A percentile compares a stretch with the other conserved stretches of the same genome.
These are phyloP conservation scores for Agapornis canus DNA, from an alignment of 2,797 vertebrate species.

Conservation along the genomic window DNA sequence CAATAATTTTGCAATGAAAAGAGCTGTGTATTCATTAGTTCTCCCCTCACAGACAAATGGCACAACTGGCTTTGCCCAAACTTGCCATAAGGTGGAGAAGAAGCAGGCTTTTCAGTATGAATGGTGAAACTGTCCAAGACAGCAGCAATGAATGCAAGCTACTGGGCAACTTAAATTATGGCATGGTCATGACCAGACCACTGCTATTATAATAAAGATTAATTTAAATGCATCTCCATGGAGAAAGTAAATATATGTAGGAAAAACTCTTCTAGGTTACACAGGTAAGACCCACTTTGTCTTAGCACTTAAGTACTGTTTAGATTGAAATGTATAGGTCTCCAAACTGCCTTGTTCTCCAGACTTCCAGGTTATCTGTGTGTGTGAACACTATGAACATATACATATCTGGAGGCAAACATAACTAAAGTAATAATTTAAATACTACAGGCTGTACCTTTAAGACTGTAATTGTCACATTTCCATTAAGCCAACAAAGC, in stretches of 20 bases:
- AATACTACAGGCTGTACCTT: not conserved
- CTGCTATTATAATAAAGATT: not conserved
- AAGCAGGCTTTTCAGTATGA: not conserved
- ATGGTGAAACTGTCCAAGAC: not conserved
- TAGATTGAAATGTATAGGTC: not conserved
- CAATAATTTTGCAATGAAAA: not conserved
- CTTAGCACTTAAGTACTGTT: not conserved
- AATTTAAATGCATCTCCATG: not conserved
- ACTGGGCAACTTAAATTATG: not conserved
- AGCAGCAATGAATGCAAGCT: not conserved
- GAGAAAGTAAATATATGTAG: not conserved
- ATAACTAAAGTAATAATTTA: fast-evolving
- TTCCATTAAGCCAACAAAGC: not conserved
- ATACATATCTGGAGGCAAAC: not conserved
- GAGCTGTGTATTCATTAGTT: not conserved
- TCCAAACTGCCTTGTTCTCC: not conserved
- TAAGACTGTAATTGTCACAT: not conserved
- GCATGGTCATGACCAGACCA: not conserved
- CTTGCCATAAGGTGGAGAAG: not conserved
- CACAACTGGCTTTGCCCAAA: not conserved
- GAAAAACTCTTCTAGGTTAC: not conserved
- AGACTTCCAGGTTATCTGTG: not conserved
- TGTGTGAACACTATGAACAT: fast-evolving
- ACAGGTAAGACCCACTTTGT: not conserved
- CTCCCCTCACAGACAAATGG: not conserved